Percentiles rank a stretch among this genome's conserved stretches.
Evolutionary conservation across 2,113 vertebrate genomes (phyloP).

Genomic region (Nanorana parkeri): DNA sequence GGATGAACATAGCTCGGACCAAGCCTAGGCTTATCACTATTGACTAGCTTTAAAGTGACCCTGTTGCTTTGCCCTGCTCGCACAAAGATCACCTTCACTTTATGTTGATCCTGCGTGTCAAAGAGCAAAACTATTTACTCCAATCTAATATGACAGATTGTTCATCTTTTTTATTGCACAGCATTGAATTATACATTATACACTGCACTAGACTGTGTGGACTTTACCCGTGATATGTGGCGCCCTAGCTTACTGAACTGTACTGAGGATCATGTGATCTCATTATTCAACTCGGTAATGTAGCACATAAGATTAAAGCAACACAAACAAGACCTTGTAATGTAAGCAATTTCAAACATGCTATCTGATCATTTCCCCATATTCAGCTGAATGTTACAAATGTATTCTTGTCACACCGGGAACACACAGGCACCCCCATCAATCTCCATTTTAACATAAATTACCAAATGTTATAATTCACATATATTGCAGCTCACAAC

Average conservation of each 20-base stretch:
- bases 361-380: neutral
- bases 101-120: neutral
- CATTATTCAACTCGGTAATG: neutral
- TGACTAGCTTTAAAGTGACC: too few relatives aligned
- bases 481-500: too few relatives aligned
- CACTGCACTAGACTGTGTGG: neutral
- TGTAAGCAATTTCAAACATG: conserved; percentile 2
- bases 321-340: neutral
- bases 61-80: too few relatives aligned
- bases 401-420: too few relatives aligned
- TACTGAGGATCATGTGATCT: neutral
- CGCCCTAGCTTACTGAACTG: neutral
- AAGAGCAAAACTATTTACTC: neutral
- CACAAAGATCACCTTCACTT: neutral
- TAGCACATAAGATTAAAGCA: neutral
- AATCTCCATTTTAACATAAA: too few relatives aligned
- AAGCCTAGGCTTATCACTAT: too few relatives aligned
- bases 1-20: too few relatives aligned
- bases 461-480: too few relatives aligned
- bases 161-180: neutral
- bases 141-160: neutral
- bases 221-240: conserved; percentile 6
- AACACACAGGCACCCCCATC: too few relatives aligned
- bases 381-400: too few relatives aligned
- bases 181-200: neutral